These are phyloP conservation scores for Idaea dimidiata DNA, from an alignment of 2,888 invertebrate species.

Conservation along the genomic window DNA sequence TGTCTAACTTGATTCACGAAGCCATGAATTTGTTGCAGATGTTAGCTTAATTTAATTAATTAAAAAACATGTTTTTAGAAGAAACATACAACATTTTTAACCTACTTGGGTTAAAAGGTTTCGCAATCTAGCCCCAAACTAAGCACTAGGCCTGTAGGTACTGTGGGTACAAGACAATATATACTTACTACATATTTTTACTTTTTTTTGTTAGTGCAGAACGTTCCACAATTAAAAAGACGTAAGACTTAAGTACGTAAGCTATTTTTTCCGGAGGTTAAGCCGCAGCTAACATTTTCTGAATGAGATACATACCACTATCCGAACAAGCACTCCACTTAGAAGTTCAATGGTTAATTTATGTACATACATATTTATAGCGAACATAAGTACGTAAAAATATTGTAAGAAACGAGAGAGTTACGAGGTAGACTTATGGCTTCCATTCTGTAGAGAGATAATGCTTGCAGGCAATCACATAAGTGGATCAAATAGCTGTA, in stretches of 20 bases:
- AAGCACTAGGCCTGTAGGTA: no score
- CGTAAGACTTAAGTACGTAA: neutral
- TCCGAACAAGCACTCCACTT: conserved; percentile 29
- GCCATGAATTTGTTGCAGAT: conserved; percentile 36
- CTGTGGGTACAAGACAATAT: no score
- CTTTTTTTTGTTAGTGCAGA: no score
- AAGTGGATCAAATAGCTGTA: conserved; percentile 81
- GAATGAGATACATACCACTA: conserved; percentile 19
- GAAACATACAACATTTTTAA: neutral
- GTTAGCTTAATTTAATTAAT: conserved; percentile 12
- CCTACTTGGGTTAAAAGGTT: no score
- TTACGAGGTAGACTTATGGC: conserved; percentile 79
- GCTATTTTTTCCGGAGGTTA: neutral
- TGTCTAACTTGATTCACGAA: conserved; percentile 47
- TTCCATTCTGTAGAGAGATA: conserved; percentile 77
- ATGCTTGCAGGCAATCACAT: conserved; percentile 80
- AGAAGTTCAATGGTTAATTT: conserved; percentile 49
- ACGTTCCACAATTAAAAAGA: no score
- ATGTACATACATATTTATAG: conserved; percentile 59
- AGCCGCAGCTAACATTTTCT: conserved; percentile 4
- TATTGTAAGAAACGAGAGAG: conserved; percentile 69
- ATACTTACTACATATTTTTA: no score
- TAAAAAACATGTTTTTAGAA: conserved; percentile 3
- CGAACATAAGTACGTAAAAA: conserved; percentile 53
- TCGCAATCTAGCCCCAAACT: no score